Conservation (phyloP, 2,888 invertebrate species). For the Ptilodon capucinus region DNA sequence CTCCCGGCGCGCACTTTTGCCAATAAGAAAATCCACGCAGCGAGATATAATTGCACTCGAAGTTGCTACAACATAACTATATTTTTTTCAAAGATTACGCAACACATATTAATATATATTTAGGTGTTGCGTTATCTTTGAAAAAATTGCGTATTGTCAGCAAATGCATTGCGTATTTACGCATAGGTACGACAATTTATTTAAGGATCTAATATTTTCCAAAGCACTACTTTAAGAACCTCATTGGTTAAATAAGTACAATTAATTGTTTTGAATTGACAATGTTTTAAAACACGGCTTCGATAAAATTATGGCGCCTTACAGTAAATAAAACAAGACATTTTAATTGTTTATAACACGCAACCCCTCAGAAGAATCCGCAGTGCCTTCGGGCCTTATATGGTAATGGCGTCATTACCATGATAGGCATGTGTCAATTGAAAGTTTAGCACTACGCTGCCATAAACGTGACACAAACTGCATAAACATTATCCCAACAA, state of each 20-base stretch:
- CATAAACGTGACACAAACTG: conserved; percentile 35
- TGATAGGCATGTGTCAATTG: conserved; percentile 27
- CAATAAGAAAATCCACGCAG: background rate
- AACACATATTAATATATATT: no score
- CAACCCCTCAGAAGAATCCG: background rate
- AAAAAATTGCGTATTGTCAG: no score
- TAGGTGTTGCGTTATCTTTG: no score
- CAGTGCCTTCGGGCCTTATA: conserved; percentile 3
- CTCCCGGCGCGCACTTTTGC: conserved; percentile 44
- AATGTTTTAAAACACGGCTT: background rate
- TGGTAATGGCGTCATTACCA: conserved; percentile 23
- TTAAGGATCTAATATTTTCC: no score
- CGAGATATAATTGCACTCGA: background rate
- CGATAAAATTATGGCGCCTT: background rate
- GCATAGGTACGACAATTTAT: background rate
- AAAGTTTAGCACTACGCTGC: conserved; percentile 28
- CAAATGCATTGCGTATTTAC: no score
- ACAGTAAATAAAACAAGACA: background rate
- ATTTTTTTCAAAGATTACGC: background rate
- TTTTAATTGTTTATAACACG: background rate
- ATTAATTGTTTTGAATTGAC: no score
- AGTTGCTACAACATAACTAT: background rate
- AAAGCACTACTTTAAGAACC: no score
- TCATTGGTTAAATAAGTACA: no score
- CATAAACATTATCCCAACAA: conserved; percentile 24